Base-by-base conservation (phyloP, 2,797 vertebrate genomes). In the Chaetodon trifasciatus region DNA sequence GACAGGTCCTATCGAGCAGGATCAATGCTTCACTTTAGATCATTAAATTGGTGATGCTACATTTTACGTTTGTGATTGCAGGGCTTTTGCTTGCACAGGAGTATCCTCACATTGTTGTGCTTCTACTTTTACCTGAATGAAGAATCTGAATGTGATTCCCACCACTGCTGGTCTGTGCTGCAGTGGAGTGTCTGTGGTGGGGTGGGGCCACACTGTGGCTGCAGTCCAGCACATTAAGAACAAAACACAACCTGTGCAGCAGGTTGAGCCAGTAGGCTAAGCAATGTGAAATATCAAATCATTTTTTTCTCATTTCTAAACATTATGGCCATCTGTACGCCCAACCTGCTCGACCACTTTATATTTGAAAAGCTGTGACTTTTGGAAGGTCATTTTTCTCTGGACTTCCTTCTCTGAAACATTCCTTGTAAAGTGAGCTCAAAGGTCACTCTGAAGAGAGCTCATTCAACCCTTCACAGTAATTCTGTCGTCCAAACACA, bases 351-450 rank as follows among this genome's bases (percentile, higher is more conserved):
- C 3, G 12, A 32, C 60, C 23, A 32, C 28, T 56, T 67, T 6
- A 24, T 57, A n/a, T 24, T 21, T 19, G 0, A 44, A 46, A 42
- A 47, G 35, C n/a, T 23, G n/a, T 66, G 56, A 40, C 6, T 62
- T 75, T 58, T 56, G 46, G 70, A 5, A 78, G 58, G 16, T n/a
- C 1, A 57, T 66, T 79, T 74, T 40, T 21, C 32, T 24, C 13
- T 40, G 21, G 8, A 65, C 69, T 91, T 90, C 85, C 76, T 90
- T 62, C 47, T 69, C 23, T 24, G 37, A 76, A 21, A 55, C 2
- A 4, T 42, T 56, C 28, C 35, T 49, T 40, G 23, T 76, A 32
- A 55, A 52, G 1, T 7, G n/a, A 72, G 23, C 24, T 61, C 69
- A 84, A 82, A 88, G 73, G 70, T 84, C 72, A 72, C 8, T 24